Percentiles rank a stretch among this genome's conserved stretches.
Evolutionary conservation across 2,888 invertebrate genomes (phyloP).

Genomic region (Perizoma affinitatum): DNA sequence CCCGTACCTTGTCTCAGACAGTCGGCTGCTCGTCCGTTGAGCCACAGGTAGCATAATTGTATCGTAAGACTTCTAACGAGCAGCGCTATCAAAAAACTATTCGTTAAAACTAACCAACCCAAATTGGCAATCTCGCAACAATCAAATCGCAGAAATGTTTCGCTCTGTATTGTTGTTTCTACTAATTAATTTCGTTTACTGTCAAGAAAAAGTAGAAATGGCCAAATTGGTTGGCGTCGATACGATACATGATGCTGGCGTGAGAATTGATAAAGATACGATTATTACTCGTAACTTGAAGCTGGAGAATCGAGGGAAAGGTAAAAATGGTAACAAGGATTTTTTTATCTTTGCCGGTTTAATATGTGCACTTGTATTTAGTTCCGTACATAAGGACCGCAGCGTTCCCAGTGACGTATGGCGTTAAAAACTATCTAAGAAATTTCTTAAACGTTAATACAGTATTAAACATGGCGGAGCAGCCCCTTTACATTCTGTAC

Average conservation of each 20-base stretch:
- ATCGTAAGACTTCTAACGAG: background rate
- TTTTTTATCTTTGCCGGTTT: no score
- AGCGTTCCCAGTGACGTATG: no score
- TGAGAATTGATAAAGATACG: slow-evolving; percentile 67
- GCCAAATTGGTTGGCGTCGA: slow-evolving; percentile 62
- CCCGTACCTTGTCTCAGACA: no score
- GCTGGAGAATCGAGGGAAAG: slow-evolving; percentile 51
- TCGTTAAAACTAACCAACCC: slow-evolving; percentile 1
- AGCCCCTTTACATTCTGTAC: no score
- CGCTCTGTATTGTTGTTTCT: slow-evolving; percentile 9
- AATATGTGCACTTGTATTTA: no score
- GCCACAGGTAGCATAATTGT: background rate
- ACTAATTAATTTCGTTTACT: slow-evolving; percentile 11
- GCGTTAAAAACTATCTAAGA: no score
- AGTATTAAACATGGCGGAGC: no score
- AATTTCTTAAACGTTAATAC: no score
- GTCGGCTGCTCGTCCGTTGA: no score
- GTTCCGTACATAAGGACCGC: no score
- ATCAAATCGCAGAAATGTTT: slow-evolving; percentile 24
- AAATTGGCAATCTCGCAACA: slow-evolving; percentile 5
- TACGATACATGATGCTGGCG: slow-evolving; percentile 48
- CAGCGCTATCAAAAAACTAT: slow-evolving; percentile 15
- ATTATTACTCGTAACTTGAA: slow-evolving; percentile 66
- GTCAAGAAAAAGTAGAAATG: slow-evolving; percentile 16
- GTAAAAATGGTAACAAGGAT: slow-evolving; percentile 46